Percentiles rank a stretch among this genome's conserved stretches.
Conservation (phyloP, 2,888 invertebrate species). For the Eupelmus urozonus region DNA sequence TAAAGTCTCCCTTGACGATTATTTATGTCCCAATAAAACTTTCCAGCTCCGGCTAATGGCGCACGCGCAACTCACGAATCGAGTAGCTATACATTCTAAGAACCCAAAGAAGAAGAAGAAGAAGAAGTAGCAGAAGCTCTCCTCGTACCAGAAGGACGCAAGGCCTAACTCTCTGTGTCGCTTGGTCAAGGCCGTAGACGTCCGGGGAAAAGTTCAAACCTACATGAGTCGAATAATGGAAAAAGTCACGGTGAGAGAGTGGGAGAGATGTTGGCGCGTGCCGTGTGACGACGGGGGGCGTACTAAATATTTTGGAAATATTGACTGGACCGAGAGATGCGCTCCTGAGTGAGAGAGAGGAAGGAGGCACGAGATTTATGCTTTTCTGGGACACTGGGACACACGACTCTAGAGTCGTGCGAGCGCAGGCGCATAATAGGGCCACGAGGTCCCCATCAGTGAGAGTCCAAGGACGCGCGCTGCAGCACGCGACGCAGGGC, state of each 20-base stretch:
- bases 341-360: background rate
- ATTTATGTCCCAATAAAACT: constrained; percentile 67
- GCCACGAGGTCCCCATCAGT: constrained; percentile 25
- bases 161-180: constrained; percentile 14
- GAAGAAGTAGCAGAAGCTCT: background rate
- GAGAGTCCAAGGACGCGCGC: constrained; percentile 26
- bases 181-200: constrained; percentile 50
- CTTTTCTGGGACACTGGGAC: constrained; percentile 48
- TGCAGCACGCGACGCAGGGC: constrained; percentile 4
- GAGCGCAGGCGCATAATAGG: constrained; percentile 37
- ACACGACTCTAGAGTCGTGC: background rate
- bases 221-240: constrained; percentile 13
- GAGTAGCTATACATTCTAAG: constrained; percentile 6
- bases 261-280: constrained; percentile 64
- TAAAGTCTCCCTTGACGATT: constrained; percentile 60
- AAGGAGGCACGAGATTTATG: constrained; percentile 42
- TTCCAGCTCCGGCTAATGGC: constrained; percentile 54
- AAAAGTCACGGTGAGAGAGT: background rate
- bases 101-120: background rate
- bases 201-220: too few relatives aligned
- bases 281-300: constrained; percentile 62
- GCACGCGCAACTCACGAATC: constrained; percentile 21
- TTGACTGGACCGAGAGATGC: constrained; percentile 62
- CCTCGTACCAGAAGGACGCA: constrained; percentile 17
- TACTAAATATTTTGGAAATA: constrained; percentile 74